Percentiles rank a stretch among this genome's conserved stretches.
Evolutionary conservation across 1,140 invertebrate species (phyloP).

Genomic region (Drosophila nannoptera): DNA sequence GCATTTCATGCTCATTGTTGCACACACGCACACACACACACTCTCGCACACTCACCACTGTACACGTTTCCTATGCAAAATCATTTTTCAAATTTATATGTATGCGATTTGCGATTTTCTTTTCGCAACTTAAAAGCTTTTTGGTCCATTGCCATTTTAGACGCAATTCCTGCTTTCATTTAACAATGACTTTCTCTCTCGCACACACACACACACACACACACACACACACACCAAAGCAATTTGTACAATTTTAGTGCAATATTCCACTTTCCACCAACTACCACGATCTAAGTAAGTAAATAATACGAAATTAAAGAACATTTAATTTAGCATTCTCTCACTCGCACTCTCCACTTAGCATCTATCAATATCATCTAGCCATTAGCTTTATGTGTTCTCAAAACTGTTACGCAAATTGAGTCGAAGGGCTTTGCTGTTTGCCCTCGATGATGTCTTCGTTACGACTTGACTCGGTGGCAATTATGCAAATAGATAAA

Average conservation of each 20-base stretch:
- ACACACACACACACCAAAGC: slow-evolving; percentile 23
- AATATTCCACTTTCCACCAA: slow-evolving; percentile 7
- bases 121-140: slow-evolving; percentile 38
- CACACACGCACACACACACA: slow-evolving; percentile 20
- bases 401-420: slow-evolving; percentile 29
- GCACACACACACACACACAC: slow-evolving; percentile 16
- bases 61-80: slow-evolving; percentile 34
- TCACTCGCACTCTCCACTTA: no score
- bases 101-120: slow-evolving; percentile 14
- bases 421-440: slow-evolving; percentile 22
- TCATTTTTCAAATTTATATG: slow-evolving; percentile 43
- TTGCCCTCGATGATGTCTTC: slow-evolving; percentile 34
- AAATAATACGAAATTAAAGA: slow-evolving; percentile 1
- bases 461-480: slow-evolving; percentile 18
- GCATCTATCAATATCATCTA: neutral
- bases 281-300: slow-evolving; percentile 21
- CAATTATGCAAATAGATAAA: slow-evolving; percentile 32
- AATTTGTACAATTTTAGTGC: slow-evolving; percentile 23
- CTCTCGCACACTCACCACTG: neutral
- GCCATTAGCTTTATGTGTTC: slow-evolving; percentile 6
- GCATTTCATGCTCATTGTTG: slow-evolving; percentile 49
- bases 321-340: neutral
- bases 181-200: slow-evolving; percentile 40
- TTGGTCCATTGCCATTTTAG: slow-evolving; percentile 33
- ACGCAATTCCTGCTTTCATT: slow-evolving; percentile 33